phyloP scores from a whole-genome alignment of 2,113 vertebrate genomes.

The Siniperca knerii region DNA sequence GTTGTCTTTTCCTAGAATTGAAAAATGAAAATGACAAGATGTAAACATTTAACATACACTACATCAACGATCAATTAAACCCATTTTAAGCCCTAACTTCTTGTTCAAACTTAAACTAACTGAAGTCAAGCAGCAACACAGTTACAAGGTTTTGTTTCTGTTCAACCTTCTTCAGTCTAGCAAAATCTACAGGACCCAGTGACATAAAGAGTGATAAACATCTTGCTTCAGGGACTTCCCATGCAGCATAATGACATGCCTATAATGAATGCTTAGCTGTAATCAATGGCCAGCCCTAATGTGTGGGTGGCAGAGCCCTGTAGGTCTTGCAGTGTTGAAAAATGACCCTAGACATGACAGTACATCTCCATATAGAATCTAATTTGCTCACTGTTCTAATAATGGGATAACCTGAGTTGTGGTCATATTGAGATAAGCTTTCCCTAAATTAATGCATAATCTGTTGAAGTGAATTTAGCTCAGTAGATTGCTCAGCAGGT shows the following conservation, averaged over 20 bases:
- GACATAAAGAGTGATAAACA: slow-evolving; percentile 59
- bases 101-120: not conserved
- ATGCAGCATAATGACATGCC: slow-evolving; percentile 47
- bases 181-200: not conserved
- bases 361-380: slow-evolving; percentile 51
- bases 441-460: slow-evolving; percentile 52
- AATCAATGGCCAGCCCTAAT: slow-evolving; percentile 59
- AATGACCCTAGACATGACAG: slow-evolving; percentile 51
- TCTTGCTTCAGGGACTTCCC: slow-evolving; percentile 41
- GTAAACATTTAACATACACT: not conserved
- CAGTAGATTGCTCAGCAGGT: slow-evolving; percentile 53
- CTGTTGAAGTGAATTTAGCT: slow-evolving; percentile 53
- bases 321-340: slow-evolving; percentile 33
- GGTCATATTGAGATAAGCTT: slow-evolving; percentile 43
- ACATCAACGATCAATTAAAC: not conserved
- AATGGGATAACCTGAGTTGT: slow-evolving; percentile 31
- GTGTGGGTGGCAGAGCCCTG: slow-evolving; percentile 45
- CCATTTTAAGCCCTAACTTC: not conserved
- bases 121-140: not conserved
- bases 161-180: not conserved
- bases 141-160: slow-evolving; percentile 12
- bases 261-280: slow-evolving; percentile 59
- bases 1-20: not conserved
- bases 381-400: slow-evolving; percentile 55
- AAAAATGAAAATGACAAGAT: not conserved